Conservation (phyloP, 2,888 invertebrate species). For the Ormyrus labotus region DNA sequence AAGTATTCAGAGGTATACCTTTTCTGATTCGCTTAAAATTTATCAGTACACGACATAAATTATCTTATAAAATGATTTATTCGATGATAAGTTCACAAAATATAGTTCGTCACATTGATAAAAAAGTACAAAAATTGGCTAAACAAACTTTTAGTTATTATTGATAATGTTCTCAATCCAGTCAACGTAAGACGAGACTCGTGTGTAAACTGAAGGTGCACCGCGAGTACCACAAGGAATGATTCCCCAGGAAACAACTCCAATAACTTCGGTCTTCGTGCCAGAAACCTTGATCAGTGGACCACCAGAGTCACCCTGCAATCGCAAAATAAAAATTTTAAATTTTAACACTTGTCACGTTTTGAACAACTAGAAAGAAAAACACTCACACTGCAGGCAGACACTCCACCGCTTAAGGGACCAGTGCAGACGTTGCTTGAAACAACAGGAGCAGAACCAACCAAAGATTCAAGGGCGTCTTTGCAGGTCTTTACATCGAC, state of each 20-base stretch:
- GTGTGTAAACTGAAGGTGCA: slow-evolving; percentile 74
- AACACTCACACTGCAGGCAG: slow-evolving; percentile 64
- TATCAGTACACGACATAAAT: no score
- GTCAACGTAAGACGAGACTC: slow-evolving; percentile 66
- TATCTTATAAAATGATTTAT: no score
- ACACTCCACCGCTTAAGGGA: slow-evolving; percentile 58
- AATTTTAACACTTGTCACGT: no score
- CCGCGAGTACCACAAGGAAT: slow-evolving; percentile 74
- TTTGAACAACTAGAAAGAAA: no score
- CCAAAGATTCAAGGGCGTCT: slow-evolving; percentile 58
- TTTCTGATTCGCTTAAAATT: no score
- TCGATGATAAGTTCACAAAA: no score
- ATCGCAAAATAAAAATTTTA: neutral
- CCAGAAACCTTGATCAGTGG: slow-evolving; percentile 72
- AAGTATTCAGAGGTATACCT: no score
- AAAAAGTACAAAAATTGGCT: no score
- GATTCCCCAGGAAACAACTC: slow-evolving; percentile 77
- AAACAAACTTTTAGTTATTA: neutral
- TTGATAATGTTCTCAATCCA: slow-evolving; percentile 20
- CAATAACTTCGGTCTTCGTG: neutral
- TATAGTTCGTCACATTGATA: no score
- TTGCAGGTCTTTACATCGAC: slow-evolving; percentile 64
- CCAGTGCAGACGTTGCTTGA: slow-evolving; percentile 66
- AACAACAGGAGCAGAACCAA: slow-evolving; percentile 62
- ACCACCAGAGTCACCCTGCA: slow-evolving; percentile 67